These are phyloP conservation scores for Delphinus delphis DNA, from an alignment of 2,113 vertebrate genomes.

Conservation along the genomic window DNA sequence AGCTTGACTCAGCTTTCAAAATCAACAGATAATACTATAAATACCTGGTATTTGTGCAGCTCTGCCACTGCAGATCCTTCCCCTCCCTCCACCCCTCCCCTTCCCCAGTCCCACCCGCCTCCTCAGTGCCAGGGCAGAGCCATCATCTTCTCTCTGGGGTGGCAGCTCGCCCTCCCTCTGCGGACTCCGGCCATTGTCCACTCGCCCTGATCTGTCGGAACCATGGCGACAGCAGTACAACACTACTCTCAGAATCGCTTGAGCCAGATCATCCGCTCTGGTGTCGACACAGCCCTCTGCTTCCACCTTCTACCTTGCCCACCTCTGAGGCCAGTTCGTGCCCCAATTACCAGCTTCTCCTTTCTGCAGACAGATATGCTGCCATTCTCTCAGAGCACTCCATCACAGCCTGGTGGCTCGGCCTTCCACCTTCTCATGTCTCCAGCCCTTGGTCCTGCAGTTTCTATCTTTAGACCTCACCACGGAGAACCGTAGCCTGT, in stretches of 20 bases:
- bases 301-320: not conserved
- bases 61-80: not conserved
- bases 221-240: not conserved
- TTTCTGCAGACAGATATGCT: not conserved
- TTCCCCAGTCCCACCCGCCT: not conserved
- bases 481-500: rapidly evolving
- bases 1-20: conserved; percentile 62
- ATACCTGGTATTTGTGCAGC: conserved; percentile 8
- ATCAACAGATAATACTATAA: conserved; percentile 58
- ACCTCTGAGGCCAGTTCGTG: not conserved
- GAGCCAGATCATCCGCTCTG: not conserved
- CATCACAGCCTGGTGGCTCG: not conserved
- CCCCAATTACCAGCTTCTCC: not conserved
- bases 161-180: rapidly evolving
- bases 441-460: not conserved
- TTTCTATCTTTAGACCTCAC: not conserved
- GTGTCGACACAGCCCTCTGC: not conserved
- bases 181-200: rapidly evolving
- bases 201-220: not conserved
- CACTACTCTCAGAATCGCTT: not conserved
- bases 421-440: not conserved
- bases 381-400: not conserved
- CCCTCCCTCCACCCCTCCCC: not conserved
- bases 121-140: not conserved
- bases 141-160: rapidly evolving